These are phyloP conservation scores for Sinocyclocheilus anophthalmus DNA, from an alignment of 2,113 vertebrate species.

Conservation along the genomic window DNA sequence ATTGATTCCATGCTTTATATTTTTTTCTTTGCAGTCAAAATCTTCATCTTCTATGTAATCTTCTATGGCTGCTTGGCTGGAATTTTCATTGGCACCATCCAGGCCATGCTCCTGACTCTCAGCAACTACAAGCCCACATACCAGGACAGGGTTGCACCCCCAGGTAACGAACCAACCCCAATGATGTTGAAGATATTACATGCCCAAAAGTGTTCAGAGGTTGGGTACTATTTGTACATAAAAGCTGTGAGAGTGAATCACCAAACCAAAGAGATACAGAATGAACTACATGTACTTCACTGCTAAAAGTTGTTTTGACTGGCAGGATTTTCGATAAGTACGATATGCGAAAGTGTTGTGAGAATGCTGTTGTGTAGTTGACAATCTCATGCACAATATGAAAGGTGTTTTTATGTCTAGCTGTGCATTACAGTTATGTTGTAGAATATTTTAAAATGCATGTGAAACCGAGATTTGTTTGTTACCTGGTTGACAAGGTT, in stretches of 20 bases:
- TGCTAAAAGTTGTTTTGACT: background rate
- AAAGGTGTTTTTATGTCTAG: background rate
- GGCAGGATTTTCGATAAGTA: constrained; percentile 5
- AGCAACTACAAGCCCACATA: constrained; percentile 92
- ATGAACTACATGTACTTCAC: constrained; percentile 10
- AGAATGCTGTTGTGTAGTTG: background rate
- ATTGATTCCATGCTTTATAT: constrained; percentile 1
- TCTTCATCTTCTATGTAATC: constrained; percentile 93
- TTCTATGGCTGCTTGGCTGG: constrained; percentile 98
- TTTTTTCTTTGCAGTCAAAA: constrained; percentile 83
- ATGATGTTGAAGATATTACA: background rate
- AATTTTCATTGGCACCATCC: constrained; percentile 97
- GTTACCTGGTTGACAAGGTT: background rate
- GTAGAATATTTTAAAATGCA: background rate
- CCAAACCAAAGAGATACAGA: constrained; percentile 3
- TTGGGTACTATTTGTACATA: background rate
- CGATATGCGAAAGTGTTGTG: background rate
- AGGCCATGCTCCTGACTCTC: constrained; percentile 93
- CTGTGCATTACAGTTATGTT: background rate
- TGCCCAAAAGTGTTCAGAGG: background rate
- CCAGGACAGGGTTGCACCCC: constrained; percentile 96
- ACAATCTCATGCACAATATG: background rate
- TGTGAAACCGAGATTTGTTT: background rate
- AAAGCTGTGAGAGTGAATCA: background rate
- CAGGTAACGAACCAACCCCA: constrained; percentile 81